Base-by-base conservation (phyloP, 2,113 vertebrate species). In the Rhabdornis inornatus region DNA sequence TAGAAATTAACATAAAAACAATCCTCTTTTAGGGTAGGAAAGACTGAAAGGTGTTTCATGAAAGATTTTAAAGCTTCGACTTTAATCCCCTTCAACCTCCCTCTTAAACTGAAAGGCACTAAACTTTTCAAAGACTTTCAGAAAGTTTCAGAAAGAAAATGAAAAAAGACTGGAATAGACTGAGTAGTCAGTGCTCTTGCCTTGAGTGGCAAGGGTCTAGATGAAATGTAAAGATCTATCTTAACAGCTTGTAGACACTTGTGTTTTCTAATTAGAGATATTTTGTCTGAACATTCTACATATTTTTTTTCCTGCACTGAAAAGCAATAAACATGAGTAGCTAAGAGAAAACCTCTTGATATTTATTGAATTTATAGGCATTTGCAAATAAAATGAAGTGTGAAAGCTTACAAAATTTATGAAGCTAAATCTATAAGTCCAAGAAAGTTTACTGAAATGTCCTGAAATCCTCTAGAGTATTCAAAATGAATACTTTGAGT, bases 11-110 rank as follows among this genome's bases (percentile, higher is more conserved):
- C 13, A 50, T 15, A 24, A 60, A 90, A 85, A 28, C 6, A 84
- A 39, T 39, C 13, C 8, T 47, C 9, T 55, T 70, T 19, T 45
- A 65, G 44, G 11, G 30, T 35, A 76, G 75, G 53, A 78, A 70
- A 68, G 12, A 11, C 3, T 3, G 8, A 70, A 75, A 60, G 0
- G 1, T 56, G 8, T 60, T 89, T 74, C 2, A 1, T 17, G 6
- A 49, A 88, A 60, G 15, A 69, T 24, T 23, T 55, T 13, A 53
- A 59, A 47, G 8, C 60, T 77, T 80, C 68, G 61, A 16, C 57
- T 69, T 80, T 61, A 1, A 39, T 56, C 23, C 9, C 23, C 14
- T 19, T 23, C 30, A 56, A 20, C 3, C 7, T 14, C 15, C 11
- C 2, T 19, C 30, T 27, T 31, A 8, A 93, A 71, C 3, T 28